Percentiles rank a stretch among this genome's conserved stretches.
Evolutionary conservation across 2,888 invertebrate species (phyloP).

Genomic region (Noctua fimbriata): DNA sequence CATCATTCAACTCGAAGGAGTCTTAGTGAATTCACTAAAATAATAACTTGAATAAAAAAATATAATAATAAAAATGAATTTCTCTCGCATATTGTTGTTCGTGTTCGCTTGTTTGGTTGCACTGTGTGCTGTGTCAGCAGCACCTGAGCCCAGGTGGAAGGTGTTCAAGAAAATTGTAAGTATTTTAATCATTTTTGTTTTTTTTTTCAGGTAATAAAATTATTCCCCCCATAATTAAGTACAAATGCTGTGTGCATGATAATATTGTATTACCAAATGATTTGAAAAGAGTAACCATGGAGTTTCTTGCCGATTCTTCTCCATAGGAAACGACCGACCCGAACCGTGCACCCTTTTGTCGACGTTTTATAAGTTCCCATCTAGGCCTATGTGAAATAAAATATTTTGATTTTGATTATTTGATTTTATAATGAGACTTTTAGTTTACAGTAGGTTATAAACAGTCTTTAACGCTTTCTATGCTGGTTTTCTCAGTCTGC

Average conservation of each 20-base stretch:
- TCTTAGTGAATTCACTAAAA: constrained; percentile 24
- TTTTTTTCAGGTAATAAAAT: not conserved
- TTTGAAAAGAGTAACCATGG: no score
- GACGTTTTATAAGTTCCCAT: no score
- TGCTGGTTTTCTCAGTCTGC: not conserved
- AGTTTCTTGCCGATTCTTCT: no score
- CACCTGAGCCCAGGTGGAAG: constrained; percentile 78
- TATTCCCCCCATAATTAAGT: no score
- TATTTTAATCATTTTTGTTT: constrained; percentile 21
- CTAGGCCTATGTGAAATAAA: no score
- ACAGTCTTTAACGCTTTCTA: not conserved
- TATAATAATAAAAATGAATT: constrained; percentile 74
- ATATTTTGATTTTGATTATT: no score
- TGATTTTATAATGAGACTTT: not conserved
- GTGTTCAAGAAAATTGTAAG: constrained; percentile 81
- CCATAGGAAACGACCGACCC: no score
- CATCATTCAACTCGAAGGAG: constrained; percentile 53
- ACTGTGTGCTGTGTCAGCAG: constrained; percentile 73
- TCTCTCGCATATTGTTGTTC: constrained; percentile 74
- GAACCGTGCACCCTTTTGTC: no score
- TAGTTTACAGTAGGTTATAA: not conserved
- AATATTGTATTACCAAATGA: no score
- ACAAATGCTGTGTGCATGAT: no score
- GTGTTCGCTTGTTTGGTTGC: constrained; percentile 75
- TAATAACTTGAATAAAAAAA: constrained; percentile 37